Conservation (phyloP, 1,140 invertebrate species). For the Cherax quadricarinatus region DNA sequence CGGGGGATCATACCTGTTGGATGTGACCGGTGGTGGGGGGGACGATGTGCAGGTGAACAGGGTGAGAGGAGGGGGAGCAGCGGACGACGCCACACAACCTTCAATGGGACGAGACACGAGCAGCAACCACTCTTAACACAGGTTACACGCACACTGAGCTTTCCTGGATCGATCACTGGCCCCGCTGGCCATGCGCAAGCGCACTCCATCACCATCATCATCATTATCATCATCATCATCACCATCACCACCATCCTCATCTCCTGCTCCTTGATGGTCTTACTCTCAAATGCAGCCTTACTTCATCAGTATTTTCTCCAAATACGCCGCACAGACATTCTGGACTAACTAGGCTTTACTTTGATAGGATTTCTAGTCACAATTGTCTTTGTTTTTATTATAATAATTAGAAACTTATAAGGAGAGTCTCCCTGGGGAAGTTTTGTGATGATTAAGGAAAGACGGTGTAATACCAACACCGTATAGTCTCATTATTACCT, state of each 20-base stretch:
- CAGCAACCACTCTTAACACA: not conserved
- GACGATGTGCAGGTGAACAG: not conserved
- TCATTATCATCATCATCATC: conserved; percentile 2
- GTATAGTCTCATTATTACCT: too few species aligned
- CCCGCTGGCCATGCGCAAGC: not conserved
- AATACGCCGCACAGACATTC: not conserved
- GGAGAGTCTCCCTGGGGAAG: too few species aligned
- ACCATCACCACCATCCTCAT: not conserved
- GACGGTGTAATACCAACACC: too few species aligned
- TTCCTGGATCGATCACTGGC: not conserved
- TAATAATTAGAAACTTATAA: too few species aligned
- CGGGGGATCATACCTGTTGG: not conserved
- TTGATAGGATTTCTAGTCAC: not conserved
- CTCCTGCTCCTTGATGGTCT: not conserved
- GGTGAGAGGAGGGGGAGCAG: not conserved
- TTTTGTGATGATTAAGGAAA: too few species aligned
- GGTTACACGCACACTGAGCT: not conserved
- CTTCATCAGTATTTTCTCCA: not conserved
- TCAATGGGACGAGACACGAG: not conserved
- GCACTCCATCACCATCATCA: not conserved
- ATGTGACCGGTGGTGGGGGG: not conserved
- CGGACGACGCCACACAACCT: not conserved
- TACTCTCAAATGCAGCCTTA: not conserved
- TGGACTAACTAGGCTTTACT: not conserved
- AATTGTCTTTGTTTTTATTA: not conserved